A percentile compares a stretch with the other conserved stretches of the same genome.
These are phyloP conservation scores for Aptenodytes patagonicus DNA, from an alignment of 2,113 vertebrate genomes.

Conservation along the genomic window DNA sequence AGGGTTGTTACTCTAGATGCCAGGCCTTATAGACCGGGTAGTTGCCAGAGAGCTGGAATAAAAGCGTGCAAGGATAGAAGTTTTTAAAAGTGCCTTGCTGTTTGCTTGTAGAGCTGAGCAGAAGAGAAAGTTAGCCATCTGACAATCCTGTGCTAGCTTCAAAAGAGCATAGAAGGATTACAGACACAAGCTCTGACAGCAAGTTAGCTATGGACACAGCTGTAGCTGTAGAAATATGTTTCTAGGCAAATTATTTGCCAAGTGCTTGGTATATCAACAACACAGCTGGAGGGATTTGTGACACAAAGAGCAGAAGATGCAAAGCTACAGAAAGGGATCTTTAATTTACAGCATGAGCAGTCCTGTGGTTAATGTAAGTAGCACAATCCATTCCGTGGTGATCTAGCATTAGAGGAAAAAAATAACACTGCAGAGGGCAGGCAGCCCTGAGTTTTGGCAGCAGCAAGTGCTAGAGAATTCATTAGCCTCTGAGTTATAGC, in stretches of 20 bases:
- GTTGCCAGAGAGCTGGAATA: not conserved
- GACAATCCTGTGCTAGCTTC: not conserved
- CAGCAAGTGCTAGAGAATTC: constrained; percentile 1
- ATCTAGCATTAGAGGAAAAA: constrained; percentile 28
- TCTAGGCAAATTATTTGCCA: constrained; percentile 20
- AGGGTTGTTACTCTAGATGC: not conserved
- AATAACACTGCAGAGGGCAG: constrained; percentile 13
- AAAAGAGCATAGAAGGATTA: not conserved
- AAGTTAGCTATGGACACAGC: constrained; percentile 3
- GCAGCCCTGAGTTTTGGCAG: constrained; percentile 35
- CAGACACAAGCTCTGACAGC: not conserved
- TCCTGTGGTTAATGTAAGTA: constrained; percentile 35
- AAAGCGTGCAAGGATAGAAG: not conserved
- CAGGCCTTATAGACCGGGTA: not conserved
- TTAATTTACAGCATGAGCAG: constrained; percentile 58
- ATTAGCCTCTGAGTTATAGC: constrained; percentile 37
- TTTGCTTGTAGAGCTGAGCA: not conserved
- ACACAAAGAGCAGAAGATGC: not conserved
- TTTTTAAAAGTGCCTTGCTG: not conserved
- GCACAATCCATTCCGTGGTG: constrained; percentile 11
- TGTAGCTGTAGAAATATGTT: not conserved
- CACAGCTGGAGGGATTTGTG: not conserved
- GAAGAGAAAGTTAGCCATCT: not conserved
- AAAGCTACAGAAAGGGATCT: constrained; percentile 10
- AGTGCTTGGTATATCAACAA: not conserved